Evolutionary conservation across 2,797 vertebrate genomes (phyloP), one percentile per base, ranked within the genome.

Genomic region (Phrynocephalus vlangalii): DNA sequence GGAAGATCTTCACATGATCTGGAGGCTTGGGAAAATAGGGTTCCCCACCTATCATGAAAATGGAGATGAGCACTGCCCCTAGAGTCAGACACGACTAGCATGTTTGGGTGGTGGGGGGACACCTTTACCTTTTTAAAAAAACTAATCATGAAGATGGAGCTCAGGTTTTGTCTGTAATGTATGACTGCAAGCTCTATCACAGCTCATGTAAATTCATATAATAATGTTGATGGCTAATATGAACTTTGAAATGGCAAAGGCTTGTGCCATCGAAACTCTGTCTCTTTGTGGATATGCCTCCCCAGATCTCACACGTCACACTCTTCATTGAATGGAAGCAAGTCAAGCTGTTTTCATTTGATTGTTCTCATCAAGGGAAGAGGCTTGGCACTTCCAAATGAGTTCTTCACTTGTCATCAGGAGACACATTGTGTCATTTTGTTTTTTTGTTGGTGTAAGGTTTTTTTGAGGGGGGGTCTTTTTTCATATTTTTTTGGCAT

Each of bases 341-440:
- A 79, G 38, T 20, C 63, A 78, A 85, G 84, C n/a, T 76, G 79
- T n/a, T 85, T 77, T 68, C 71, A 86, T 66, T 75, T 60, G 70
- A 44, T 38, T 30, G 5, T 82, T 76, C 71, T 76, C 44, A 81
- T 22, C 66, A 67, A 82, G 71, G 80, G 44, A 56, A 67, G 28
- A 67, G 52, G 38, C 48, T 67, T 87, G 60, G 60, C 48, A 76
- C 28, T 84, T 76, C 38, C 60, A 82, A 76, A 87, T 68, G 71
- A 82, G 72, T n/a, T 82, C 22, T 76, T 66, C 60, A 33, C 15
- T 87, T 87, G 71, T 15, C 71, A 52, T 33, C 60, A 76, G 60
- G 44, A 76, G 60, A 30, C 48, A 28, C 22, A 33, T 50, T 76
- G 20, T 52, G 20, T 28, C 60, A 30, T 50, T 70, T 28, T 50